Percentiles rank a stretch among this genome's conserved stretches.
Evolutionary conservation across 2,888 invertebrate genomes (phyloP).

Genomic region (Brenthis ino): DNA sequence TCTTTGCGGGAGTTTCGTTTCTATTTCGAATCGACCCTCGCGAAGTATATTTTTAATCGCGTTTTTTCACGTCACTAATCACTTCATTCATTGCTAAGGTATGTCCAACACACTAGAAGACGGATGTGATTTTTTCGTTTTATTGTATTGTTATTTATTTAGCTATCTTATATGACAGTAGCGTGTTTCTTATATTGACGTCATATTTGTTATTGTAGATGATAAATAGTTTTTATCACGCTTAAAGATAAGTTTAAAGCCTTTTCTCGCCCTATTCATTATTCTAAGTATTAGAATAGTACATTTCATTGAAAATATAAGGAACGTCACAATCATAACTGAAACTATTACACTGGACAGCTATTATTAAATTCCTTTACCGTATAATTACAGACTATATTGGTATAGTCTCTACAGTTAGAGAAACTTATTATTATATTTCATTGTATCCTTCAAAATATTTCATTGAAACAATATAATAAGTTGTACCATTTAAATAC

Average conservation of each 20-base stretch:
- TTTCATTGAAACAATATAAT: too few relatives aligned
- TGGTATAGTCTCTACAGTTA: too few relatives aligned
- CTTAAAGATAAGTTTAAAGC: slow-evolving; percentile 2
- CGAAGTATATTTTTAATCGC: slow-evolving; percentile 62
- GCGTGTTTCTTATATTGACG: slow-evolving; percentile 24
- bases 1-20: slow-evolving; percentile 60
- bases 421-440: too few relatives aligned
- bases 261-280: slow-evolving; percentile 1
- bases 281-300: not conserved
- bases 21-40: slow-evolving; percentile 75
- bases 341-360: too few relatives aligned
- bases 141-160: slow-evolving; percentile 38
- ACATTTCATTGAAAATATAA: not conserved
- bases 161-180: slow-evolving; percentile 28
- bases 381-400: too few relatives aligned
- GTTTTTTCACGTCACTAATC: slow-evolving; percentile 44
- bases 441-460: too few relatives aligned
- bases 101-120: slow-evolving; percentile 31
- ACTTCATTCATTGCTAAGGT: slow-evolving; percentile 51
- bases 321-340: not conserved
- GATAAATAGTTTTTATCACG: slow-evolving; percentile 22
- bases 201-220: slow-evolving; percentile 33
- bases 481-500: too few relatives aligned
- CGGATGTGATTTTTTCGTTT: slow-evolving; percentile 34
- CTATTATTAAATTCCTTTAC: too few relatives aligned